phyloP scores from a whole-genome alignment of 2,113 vertebrate species.

The Gasterosteus aculeatus region DNA sequence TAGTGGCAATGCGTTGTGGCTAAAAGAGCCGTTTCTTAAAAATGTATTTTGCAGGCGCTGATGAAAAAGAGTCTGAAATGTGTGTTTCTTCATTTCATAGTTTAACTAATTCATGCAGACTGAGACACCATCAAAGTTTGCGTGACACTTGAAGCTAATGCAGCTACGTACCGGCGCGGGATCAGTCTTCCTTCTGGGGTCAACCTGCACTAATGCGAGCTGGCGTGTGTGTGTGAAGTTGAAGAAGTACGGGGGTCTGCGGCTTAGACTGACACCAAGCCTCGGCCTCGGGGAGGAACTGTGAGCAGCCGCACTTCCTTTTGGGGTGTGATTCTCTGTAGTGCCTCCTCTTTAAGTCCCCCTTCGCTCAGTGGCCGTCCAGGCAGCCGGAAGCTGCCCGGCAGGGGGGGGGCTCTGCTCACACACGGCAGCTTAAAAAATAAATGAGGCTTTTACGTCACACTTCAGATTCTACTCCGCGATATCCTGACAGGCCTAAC shows the following conservation, averaged over 20 bases:
- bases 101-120: conserved; percentile 1
- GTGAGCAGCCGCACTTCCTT: conserved; percentile 54
- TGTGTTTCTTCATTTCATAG: conserved; percentile 1
- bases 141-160: conserved; percentile 30
- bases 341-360: conserved; percentile 66
- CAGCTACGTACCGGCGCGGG: conserved; percentile 25
- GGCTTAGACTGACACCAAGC: conserved; percentile 44
- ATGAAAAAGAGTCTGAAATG: conserved; percentile 1
- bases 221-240: conserved; percentile 52
- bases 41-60: neutral
- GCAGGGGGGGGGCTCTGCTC: conserved; percentile 73
- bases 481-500: conserved; percentile 69
- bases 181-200: conserved; percentile 50
- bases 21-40: neutral
- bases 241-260: conserved; percentile 45
- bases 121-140: neutral
- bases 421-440: conserved; percentile 80
- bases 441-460: conserved; percentile 82
- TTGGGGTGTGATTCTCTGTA: conserved; percentile 59
- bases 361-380: conserved; percentile 65
- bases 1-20: conserved; percentile 8
- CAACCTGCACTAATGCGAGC: conserved; percentile 37
- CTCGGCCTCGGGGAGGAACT: conserved; percentile 45
- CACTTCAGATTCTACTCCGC: conserved; percentile 72
- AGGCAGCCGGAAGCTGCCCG: conserved; percentile 65